Evolutionary conservation across 2,113 vertebrate genomes (phyloP), one percentile per base, ranked within the genome.

Genomic region (Ariopsis seemanni): DNA sequence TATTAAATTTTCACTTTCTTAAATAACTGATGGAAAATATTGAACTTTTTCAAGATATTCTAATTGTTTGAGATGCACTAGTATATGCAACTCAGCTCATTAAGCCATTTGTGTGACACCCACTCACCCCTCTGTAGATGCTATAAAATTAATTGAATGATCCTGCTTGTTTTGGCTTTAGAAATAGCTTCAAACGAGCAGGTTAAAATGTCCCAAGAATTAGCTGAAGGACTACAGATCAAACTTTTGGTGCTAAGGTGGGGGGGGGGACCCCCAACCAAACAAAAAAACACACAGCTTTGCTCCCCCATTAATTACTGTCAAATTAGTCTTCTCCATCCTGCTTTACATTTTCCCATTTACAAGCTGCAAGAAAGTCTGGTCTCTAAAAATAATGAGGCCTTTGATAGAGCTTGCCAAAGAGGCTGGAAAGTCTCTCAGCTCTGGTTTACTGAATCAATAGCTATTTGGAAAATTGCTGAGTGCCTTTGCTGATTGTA

Each of bases 391-490:
- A 85, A 87, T 86, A 83, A 91, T 87, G 62, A 91, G 80, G 84
- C 82, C 74, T 86, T 90, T 89, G 87, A 91, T 83, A 89, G n/a
- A 30, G 72, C 18, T 82, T 86, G 87, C 85, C 85, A 88, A 85
- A 85, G 84, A 42, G 57, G 48, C 86, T 88, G 88, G 77, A 84
- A 84, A 85, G 86, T 87, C 84, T 90, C 65, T 89, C 17, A 10
- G 78, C 87, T 90, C 78, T 42, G 63, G 52, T 87, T 84, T 84
- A 90, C 82, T 86, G 77, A 91, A 91, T 92, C 87, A 91, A 89
- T 89, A 91, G 78, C 80, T 63, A 90, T 90, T 90, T 91, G 89
- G 85, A 87, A 90, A 88, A 88, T 85, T 85, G 86, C 77, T 85
- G 60, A 34, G 52, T 30, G 71, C 87, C 22, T 85, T 83, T 79